Conservation (phyloP, 2,797 vertebrate species). For the Oreochromis grahami region DNA sequence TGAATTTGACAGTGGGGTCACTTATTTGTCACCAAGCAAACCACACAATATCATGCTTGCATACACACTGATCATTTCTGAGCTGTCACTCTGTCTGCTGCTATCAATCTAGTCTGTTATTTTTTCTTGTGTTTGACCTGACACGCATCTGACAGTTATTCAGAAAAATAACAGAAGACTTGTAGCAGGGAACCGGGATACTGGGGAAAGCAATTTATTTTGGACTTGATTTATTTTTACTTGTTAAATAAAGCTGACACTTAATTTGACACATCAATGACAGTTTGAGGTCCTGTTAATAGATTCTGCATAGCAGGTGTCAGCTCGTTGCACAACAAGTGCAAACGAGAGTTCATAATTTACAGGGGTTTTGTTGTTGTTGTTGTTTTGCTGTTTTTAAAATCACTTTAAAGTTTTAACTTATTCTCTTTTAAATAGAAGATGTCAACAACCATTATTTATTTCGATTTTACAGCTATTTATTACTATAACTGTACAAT, state of each 20-base stretch:
- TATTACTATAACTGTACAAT: background rate
- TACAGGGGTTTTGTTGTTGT: background rate
- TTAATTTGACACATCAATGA: slow-evolving; percentile 36
- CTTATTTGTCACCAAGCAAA: background rate
- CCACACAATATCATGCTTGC: background rate
- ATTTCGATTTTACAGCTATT: background rate
- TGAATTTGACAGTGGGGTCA: background rate
- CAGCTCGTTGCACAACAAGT: background rate
- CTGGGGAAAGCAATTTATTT: slow-evolving; percentile 28
- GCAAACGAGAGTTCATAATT: background rate
- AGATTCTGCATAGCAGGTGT: slow-evolving; percentile 16
- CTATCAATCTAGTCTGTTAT: background rate
- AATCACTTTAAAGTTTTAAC: background rate
- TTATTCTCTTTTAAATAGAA: background rate
- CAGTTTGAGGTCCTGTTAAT: slow-evolving; percentile 23
- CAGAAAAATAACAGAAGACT: background rate
- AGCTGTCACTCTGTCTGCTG: background rate
- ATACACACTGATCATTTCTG: background rate
- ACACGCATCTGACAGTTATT: slow-evolving; percentile 12
- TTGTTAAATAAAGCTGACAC: slow-evolving; percentile 21
- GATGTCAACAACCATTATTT: background rate
- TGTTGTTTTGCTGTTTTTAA: background rate
- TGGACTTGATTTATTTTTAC: slow-evolving; percentile 12
- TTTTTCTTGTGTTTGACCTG: background rate
- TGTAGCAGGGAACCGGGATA: background rate